phyloP scores from a whole-genome alignment of 2,888 invertebrate species.

The Dryobotodes eremita region DNA sequence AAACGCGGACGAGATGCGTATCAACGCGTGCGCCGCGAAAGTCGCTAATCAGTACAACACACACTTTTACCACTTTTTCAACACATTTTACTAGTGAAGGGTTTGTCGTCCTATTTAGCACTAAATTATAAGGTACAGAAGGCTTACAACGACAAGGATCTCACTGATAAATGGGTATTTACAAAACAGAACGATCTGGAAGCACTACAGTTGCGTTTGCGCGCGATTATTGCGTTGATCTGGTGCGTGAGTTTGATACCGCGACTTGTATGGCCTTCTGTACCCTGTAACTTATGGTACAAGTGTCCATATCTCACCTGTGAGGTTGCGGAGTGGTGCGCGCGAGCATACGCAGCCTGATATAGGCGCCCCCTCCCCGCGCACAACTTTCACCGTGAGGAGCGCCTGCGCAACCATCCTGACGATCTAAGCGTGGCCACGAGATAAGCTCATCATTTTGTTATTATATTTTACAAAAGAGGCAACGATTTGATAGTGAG shows the following conservation, averaged over 20 bases:
- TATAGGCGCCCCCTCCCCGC: constrained; percentile 81
- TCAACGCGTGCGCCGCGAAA: constrained; percentile 64
- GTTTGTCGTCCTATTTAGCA: constrained; percentile 60
- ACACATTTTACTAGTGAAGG: constrained; percentile 67
- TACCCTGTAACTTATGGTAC: constrained; percentile 51
- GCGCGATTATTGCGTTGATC: constrained; percentile 5
- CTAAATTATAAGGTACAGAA: constrained; percentile 55
- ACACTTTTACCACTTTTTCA: constrained; percentile 74
- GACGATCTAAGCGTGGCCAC: constrained; percentile 75
- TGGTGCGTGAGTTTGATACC: constrained; percentile 22
- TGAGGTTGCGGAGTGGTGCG: constrained; percentile 82
- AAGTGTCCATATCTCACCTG: constrained; percentile 81
- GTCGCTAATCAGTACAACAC: constrained; percentile 72
- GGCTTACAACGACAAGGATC: constrained; percentile 18
- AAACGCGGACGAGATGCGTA: constrained; percentile 66
- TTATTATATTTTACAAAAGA: constrained; percentile 44
- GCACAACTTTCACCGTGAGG: constrained; percentile 82
- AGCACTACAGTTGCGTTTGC: constrained; percentile 18
- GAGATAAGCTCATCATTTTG: constrained; percentile 68
- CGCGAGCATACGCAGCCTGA: constrained; percentile 81
- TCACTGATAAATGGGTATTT: constrained; percentile 24
- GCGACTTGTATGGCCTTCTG: constrained; percentile 49
- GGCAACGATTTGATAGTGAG: not conserved
- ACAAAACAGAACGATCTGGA: constrained; percentile 27
- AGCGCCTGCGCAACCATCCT: constrained; percentile 83